Evolutionary conservation across 2,888 invertebrate species (phyloP).

Genomic region (Drosophila borborema): DNA sequence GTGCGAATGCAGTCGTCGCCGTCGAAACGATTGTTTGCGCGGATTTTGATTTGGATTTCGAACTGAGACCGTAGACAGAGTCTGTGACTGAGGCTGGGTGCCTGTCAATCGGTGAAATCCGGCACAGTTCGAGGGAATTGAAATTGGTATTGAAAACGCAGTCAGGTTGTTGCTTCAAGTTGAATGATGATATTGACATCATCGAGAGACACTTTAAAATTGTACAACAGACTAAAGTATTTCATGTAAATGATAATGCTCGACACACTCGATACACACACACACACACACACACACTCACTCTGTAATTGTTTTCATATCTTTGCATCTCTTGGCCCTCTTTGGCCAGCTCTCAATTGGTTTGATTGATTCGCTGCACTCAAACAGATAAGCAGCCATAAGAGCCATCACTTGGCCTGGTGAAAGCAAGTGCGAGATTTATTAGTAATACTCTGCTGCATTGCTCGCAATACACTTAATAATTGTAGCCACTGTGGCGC

Average conservation of each 20-base stretch:
- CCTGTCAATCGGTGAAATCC: slow-evolving; percentile 74
- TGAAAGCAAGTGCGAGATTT: slow-evolving; percentile 62
- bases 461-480: slow-evolving; percentile 9
- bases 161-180: slow-evolving; percentile 51
- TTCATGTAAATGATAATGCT: slow-evolving; percentile 70
- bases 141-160: slow-evolving; percentile 34
- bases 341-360: slow-evolving; percentile 36
- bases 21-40: slow-evolving; percentile 72
- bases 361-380: slow-evolving; percentile 76
- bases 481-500: slow-evolving; percentile 9
- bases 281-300: neutral
- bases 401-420: slow-evolving; percentile 30
- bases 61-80: neutral
- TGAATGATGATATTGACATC: slow-evolving; percentile 81
- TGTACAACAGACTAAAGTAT: slow-evolving; percentile 47
- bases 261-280: slow-evolving; percentile 16
- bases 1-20: slow-evolving; percentile 69
- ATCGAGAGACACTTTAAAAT: slow-evolving; percentile 79
- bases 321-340: slow-evolving; percentile 32
- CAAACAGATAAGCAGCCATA: slow-evolving; percentile 53
- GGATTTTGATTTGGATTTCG: slow-evolving; percentile 67
- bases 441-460: slow-evolving; percentile 50
- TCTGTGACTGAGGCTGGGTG: slow-evolving; percentile 33
- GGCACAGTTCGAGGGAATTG: slow-evolving; percentile 76
- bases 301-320: slow-evolving; percentile 46